Percentiles rank a stretch among this genome's conserved stretches.
Evolutionary conservation across 2,888 invertebrate genomes (phyloP).

Genomic region (Eupithecia insigniata): DNA sequence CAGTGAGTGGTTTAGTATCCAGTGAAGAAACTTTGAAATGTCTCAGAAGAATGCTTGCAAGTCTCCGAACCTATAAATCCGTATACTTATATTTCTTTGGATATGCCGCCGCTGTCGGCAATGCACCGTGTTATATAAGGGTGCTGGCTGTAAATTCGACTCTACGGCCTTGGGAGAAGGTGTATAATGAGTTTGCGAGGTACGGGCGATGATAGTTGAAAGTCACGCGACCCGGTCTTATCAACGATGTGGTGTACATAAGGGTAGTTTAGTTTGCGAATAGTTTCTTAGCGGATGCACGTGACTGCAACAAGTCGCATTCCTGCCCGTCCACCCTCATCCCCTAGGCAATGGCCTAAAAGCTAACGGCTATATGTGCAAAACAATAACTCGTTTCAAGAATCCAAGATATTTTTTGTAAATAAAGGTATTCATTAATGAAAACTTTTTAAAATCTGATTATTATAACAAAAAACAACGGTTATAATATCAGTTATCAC

Average conservation of each 20-base stretch:
- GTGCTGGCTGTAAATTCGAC: slow-evolving; percentile 6
- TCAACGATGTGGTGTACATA: slow-evolving; percentile 45
- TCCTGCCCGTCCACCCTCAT: slow-evolving; percentile 53
- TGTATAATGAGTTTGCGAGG: slow-evolving; percentile 19
- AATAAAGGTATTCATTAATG: no score
- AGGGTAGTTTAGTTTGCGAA: slow-evolving; percentile 54
- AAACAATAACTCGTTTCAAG: no score
- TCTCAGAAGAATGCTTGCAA: slow-evolving; percentile 13
- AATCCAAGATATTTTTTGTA: no score
- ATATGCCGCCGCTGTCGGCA: slow-evolving; percentile 37
- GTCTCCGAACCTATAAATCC: slow-evolving; percentile 25
- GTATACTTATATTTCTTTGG: slow-evolving; percentile 24
- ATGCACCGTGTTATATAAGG: slow-evolving; percentile 18
- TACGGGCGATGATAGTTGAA: slow-evolving; percentile 19
- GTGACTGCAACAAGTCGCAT: slow-evolving; percentile 77
- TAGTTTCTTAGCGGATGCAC: slow-evolving; percentile 61
- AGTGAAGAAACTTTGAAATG: slow-evolving; percentile 9
- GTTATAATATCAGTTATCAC: no score
- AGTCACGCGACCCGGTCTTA: slow-evolving; percentile 34
- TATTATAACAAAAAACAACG: no score
- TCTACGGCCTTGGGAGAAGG: slow-evolving; percentile 13
- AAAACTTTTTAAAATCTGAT: no score
- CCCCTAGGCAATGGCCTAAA: slow-evolving; percentile 49
- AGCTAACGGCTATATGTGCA: no score
- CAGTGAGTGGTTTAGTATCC: neutral